These are phyloP conservation scores for Bugulina stolonifera DNA, from an alignment of 2,888 invertebrate genomes.

Conservation along the genomic window DNA sequence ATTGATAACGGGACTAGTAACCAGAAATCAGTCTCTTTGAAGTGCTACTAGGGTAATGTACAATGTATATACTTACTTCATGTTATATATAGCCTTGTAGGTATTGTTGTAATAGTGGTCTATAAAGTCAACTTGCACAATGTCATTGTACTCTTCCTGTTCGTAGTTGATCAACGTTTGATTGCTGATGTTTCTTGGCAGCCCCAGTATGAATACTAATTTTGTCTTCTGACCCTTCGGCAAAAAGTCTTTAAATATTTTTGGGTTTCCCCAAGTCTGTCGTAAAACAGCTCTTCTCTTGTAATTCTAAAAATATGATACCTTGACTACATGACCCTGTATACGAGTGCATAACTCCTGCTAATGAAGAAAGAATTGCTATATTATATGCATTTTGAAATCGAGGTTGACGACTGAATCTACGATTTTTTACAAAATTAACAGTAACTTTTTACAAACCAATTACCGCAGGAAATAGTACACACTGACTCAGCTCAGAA, in stretches of 20 bases:
- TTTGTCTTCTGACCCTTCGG: background rate
- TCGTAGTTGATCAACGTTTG: slow-evolving; percentile 1
- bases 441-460: no score
- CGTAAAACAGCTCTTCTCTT: background rate
- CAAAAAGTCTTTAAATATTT: background rate
- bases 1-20: no score
- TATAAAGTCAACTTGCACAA: background rate
- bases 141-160: slow-evolving; percentile 2
- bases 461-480: no score
- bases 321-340: no score
- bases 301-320: slow-evolving; percentile 4
- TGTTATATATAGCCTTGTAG: slow-evolving; percentile 15
- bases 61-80: slow-evolving; percentile 25
- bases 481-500: no score
- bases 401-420: no score
- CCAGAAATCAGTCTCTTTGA: no score
- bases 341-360: no score
- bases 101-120: slow-evolving; percentile 24
- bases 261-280: background rate
- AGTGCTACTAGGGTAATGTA: no score
- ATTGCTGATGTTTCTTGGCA: background rate
- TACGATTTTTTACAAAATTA: no score
- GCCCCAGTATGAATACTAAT: slow-evolving; percentile 8
- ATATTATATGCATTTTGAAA: no score
- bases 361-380: no score